phyloP scores from a whole-genome alignment of 2,797 vertebrate genomes.

The Myotis daubentonii region DNA sequence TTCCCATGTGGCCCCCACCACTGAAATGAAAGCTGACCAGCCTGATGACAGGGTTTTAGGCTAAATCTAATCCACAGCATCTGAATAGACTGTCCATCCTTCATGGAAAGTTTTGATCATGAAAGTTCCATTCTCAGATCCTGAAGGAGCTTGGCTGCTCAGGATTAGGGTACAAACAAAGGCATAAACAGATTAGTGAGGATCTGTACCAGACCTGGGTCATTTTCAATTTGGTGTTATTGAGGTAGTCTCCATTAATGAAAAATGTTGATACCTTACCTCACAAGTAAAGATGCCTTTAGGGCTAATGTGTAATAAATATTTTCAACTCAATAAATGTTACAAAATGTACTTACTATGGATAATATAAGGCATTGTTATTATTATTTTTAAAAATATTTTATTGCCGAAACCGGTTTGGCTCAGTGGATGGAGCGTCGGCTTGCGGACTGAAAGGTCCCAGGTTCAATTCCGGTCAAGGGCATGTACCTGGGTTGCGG shows the following conservation, averaged over 20 bases:
- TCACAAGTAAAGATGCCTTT: slow-evolving; percentile 31
- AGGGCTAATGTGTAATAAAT: slow-evolving; percentile 10
- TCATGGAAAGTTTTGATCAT: not conserved
- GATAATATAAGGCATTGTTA: not conserved
- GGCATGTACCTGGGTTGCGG: no score
- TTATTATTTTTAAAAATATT: no score
- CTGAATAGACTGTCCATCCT: not conserved
- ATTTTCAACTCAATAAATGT: slow-evolving; percentile 13
- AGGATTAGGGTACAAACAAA: not conserved
- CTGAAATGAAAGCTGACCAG: not conserved
- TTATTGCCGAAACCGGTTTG: no score
- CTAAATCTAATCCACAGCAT: not conserved
- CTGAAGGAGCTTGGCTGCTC: not conserved
- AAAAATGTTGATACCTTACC: slow-evolving; percentile 9
- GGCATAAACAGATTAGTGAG: not conserved
- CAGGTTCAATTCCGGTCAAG: no score
- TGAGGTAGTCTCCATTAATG: slow-evolving; percentile 20
- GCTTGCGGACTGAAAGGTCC: no score
- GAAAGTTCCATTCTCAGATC: slow-evolving; percentile 27
- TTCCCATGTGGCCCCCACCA: not conserved
- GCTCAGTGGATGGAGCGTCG: no score
- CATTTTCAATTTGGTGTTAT: not conserved
- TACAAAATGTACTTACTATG: slow-evolving; percentile 29
- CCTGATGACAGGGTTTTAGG: not conserved
- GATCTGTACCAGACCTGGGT: not conserved